These are phyloP conservation scores for Leptobrachium ailaonicum DNA, from an alignment of 2,113 vertebrate species.

Conservation along the genomic window DNA sequence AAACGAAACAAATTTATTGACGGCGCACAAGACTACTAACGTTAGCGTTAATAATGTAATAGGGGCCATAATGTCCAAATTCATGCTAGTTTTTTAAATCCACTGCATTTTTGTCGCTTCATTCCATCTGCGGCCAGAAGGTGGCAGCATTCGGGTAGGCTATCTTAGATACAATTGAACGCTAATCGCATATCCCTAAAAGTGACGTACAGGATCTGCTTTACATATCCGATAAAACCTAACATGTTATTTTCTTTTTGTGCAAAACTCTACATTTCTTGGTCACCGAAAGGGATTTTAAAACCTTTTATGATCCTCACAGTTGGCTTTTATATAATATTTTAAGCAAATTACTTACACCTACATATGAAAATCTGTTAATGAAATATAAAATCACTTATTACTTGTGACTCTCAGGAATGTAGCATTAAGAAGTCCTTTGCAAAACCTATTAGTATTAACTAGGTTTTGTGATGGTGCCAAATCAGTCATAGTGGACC, in stretches of 20 bases:
- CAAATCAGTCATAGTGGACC: conserved; percentile 58
- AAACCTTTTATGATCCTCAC: not conserved
- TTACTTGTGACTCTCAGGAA: conserved; percentile 57
- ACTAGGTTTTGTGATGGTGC: conserved; percentile 52
- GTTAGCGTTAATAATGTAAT: too few species aligned
- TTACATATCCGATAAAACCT: not conserved
- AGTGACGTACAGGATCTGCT: not conserved
- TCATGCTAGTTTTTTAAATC: too few species aligned
- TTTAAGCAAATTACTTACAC: not conserved
- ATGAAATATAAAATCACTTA: conserved; percentile 54
- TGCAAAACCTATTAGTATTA: conserved; percentile 57
- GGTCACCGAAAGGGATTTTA: not conserved
- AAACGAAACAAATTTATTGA: too few species aligned
- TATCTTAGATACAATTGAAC: too few species aligned
- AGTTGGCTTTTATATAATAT: not conserved
- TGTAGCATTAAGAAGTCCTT: conserved; percentile 56
- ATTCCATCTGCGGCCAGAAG: too few species aligned
- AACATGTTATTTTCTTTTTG: not conserved
- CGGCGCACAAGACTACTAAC: too few species aligned
- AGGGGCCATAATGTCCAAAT: too few species aligned
- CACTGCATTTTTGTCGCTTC: too few species aligned
- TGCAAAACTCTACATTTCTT: not conserved
- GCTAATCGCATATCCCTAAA: too few species aligned
- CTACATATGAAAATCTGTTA: conserved; percentile 46
- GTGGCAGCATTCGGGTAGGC: too few species aligned